Percentiles rank a stretch among this genome's conserved stretches.
phyloP scores from a whole-genome alignment of 2,888 invertebrate genomes.

The Carterocephalus palaemon region DNA sequence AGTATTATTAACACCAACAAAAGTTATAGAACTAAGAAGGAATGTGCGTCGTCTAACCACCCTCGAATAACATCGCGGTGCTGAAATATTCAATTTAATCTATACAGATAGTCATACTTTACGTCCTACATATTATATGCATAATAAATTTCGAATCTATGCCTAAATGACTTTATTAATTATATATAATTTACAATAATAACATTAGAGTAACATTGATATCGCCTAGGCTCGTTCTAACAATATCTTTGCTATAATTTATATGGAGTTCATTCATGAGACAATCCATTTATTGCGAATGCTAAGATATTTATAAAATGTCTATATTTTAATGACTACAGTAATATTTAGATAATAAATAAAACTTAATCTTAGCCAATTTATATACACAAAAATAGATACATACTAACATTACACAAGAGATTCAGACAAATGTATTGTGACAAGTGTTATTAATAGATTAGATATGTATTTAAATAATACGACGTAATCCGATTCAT shows the following conservation, averaged over 20 bases:
- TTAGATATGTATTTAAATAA: conserved; percentile 26
- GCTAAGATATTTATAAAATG: conserved; percentile 22
- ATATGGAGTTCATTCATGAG: conserved; percentile 56
- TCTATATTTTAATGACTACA: conserved; percentile 39
- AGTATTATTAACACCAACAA: conserved; percentile 50
- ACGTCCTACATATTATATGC: conserved; percentile 40
- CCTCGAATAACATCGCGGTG: conserved; percentile 6
- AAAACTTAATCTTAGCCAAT: conserved; percentile 49
- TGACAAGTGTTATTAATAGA: conserved; percentile 49
- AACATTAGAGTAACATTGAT: conserved; percentile 47
- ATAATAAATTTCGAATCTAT: conserved; percentile 45
- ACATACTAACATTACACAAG: conserved; percentile 48
- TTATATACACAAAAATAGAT: conserved; percentile 57
- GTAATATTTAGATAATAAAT: conserved; percentile 60
- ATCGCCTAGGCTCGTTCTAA: conserved; percentile 46
- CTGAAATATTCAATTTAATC: conserved; percentile 34
- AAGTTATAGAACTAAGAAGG: conserved; percentile 44
- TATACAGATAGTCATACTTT: conserved; percentile 36
- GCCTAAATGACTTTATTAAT: conserved; percentile 51
- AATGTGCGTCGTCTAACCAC: conserved; percentile 55
- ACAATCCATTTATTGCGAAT: conserved; percentile 31
- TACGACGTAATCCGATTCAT: conserved; percentile 12
- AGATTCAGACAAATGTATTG: conserved; percentile 59
- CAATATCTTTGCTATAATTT: conserved; percentile 33
- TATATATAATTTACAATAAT: conserved; percentile 44